Base-by-base conservation (phyloP, 1,140 invertebrate species). In the Piezodorus guildinii region DNA sequence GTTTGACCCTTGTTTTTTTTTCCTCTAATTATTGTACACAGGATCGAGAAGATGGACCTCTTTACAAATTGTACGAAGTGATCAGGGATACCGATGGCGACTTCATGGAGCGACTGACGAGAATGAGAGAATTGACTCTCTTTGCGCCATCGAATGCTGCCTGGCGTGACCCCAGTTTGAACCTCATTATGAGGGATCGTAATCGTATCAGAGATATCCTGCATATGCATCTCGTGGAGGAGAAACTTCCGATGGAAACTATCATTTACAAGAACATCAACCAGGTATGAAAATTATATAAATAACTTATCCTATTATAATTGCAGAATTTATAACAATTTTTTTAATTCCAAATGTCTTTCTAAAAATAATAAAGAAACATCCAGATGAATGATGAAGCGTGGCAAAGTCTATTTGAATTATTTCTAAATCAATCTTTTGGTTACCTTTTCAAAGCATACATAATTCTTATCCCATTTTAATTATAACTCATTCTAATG, bases 121-220 rank as follows among this genome's bases (percentile, higher is more conserved):
- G 78, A 45, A 79, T 82, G 56, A 80, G 80, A 30, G 85, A 90
- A 52, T 78, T 92, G 6, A 94, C 92, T 1, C 77, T 95, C 21
- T 91, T 95, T 72, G 91, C 90, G 0, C 92, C 92, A 0, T 91
- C 86, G 68, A 94, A 95, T 73, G 84, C 86, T 62, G 92, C 92
- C 0, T 86, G 85, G 81, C 74, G 78, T 14, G 83, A 84, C 63
- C 77, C 81, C 6, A 81, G 80, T 45, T 79, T 92, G 0, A 80
- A 86, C 66, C 80, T 85, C 66, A 78, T 90, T 66, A 76, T 88
- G 44, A 80, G 82, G 21, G 72, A 76, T 54, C 34, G 60, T 15
- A 65, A 67, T 0, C 81, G 80, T 64, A 77, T 91, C 66, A 78
- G 76, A 58, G 85, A 91, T 66, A 85, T 94, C 66, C 73, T 94